phyloP scores from a whole-genome alignment of 1,140 invertebrate genomes.

The Gonatopus flavifemur region DNA sequence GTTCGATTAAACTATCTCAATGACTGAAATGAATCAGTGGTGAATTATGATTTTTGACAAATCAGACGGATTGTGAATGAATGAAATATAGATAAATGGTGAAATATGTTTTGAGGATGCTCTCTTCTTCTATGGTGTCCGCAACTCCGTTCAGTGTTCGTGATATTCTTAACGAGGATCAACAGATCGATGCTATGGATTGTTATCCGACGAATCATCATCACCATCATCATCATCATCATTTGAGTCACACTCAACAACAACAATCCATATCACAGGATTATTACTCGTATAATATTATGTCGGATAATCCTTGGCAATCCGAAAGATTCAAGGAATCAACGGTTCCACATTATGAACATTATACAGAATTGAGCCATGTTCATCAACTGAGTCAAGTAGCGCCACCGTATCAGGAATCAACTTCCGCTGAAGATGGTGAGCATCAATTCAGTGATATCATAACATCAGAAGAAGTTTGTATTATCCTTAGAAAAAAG shows the following conservation, averaged over 20 bases:
- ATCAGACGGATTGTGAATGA: neutral
- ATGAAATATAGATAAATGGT: neutral
- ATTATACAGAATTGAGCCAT: constrained; percentile 46
- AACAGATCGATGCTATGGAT: constrained; percentile 48
- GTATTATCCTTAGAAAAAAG: no score
- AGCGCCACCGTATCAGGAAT: constrained; percentile 44
- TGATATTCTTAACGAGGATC: constrained; percentile 66
- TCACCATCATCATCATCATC: constrained; percentile 21
- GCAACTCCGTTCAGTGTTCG: constrained; percentile 76
- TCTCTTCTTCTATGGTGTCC: constrained; percentile 48
- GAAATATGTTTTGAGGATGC: constrained; percentile 45
- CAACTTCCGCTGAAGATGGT: constrained; percentile 47
- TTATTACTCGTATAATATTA: constrained; percentile 44
- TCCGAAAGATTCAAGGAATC: constrained; percentile 51
- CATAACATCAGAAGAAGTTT: neutral
- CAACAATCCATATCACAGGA: constrained; percentile 36
- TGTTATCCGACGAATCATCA: constrained; percentile 43
- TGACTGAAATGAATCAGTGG: neutral
- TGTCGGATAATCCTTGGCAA: constrained; percentile 48
- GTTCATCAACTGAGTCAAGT: constrained; percentile 48
- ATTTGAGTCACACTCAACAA: constrained; percentile 21
- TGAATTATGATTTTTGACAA: neutral
- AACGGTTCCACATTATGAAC: constrained; percentile 34
- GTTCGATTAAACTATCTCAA: neutral
- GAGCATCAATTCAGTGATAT: neutral